A percentile compares a stretch with the other conserved stretches of the same genome.
phyloP scores from a whole-genome alignment of 2,113 vertebrate species.

The Microtus oregoni region DNA sequence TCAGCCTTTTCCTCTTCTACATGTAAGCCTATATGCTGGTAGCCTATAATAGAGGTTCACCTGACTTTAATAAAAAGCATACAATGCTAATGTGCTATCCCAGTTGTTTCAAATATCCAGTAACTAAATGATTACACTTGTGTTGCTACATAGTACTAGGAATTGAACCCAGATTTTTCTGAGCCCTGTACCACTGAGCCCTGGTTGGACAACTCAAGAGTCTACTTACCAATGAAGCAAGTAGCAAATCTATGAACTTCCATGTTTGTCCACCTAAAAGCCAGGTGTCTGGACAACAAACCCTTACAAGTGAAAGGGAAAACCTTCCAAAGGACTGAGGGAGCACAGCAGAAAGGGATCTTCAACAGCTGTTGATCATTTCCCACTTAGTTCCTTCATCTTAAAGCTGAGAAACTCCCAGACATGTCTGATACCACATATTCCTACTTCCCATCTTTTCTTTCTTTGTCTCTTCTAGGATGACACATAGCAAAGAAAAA shows the following conservation, averaged over 20 bases:
- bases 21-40: neutral
- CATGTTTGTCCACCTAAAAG: neutral
- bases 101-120: constrained; percentile 1
- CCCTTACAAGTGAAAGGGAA: neutral
- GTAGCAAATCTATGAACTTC: constrained; percentile 3
- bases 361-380: neutral
- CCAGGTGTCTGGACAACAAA: neutral
- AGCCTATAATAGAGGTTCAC: neutral
- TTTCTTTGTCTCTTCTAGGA: neutral
- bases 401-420: neutral
- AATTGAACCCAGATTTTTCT: neutral
- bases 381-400: neutral
- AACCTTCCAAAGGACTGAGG: neutral
- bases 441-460: neutral
- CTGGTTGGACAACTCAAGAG: neutral
- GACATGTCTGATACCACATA: neutral
- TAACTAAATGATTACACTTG: neutral
- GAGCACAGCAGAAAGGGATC: neutral
- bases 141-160: neutral
- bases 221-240: neutral
- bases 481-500: neutral
- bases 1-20: neutral
- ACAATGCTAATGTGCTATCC: neutral
- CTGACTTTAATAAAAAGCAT: neutral
- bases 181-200: neutral